Evolutionary conservation across 2,113 vertebrate species (phyloP).

Genomic region (Mobula hypostoma): DNA sequence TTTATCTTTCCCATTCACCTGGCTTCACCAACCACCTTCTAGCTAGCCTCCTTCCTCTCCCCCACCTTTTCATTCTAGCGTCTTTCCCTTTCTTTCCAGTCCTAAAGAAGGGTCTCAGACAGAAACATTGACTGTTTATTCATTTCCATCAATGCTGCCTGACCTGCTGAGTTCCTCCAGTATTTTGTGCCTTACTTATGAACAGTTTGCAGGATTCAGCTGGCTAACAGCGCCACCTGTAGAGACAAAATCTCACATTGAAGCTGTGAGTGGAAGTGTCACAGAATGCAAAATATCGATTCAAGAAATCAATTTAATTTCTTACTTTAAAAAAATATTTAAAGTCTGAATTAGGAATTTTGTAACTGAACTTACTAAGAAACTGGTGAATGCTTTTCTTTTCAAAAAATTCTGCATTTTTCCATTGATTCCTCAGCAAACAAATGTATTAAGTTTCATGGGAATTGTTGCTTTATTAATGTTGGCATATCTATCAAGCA

Average conservation of each 20-base stretch:
- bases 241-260: neutral
- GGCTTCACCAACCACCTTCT: too few species aligned
- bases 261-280: neutral
- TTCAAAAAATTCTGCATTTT: neutral
- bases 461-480: neutral
- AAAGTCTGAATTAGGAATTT: neutral
- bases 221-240: constrained; percentile 28
- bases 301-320: neutral
- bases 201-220: neutral
- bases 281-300: neutral
- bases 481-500: neutral
- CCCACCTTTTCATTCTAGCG: too few species aligned
- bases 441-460: neutral
- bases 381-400: neutral
- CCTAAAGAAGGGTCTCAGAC: too few species aligned
- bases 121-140: too few species aligned
- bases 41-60: too few species aligned
- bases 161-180: too few species aligned
- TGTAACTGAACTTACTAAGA: neutral
- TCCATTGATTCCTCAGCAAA: neutral
- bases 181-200: neutral
- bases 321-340: neutral
- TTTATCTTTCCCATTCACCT: too few species aligned
- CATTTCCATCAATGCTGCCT: too few species aligned
- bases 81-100: too few species aligned